Evolutionary conservation across 2,888 invertebrate species (phyloP), one percentile per base, ranked within the genome.

Genomic region (Coenonympha arcania): DNA sequence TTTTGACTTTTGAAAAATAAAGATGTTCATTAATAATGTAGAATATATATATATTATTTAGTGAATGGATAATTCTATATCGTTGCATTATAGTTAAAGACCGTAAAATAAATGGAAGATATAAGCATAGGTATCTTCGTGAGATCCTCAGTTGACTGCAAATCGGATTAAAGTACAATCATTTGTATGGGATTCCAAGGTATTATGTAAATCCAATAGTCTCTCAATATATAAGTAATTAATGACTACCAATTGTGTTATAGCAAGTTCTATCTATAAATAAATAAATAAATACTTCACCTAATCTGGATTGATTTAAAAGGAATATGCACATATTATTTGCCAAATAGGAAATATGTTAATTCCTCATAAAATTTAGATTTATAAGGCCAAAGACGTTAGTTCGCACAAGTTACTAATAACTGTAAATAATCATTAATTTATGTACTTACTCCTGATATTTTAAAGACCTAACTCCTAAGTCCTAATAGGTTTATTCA

Each of bases 51-150:
- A n/a, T n/a, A n/a, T n/a, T n/a, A n/a, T n/a, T n/a, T n/a, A n/a
- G n/a, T n/a, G n/a, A n/a, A n/a, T n/a, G n/a, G n/a, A n/a, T n/a
- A n/a, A n/a, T n/a, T n/a, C n/a, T n/a, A n/a, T n/a, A n/a, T n/a
- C n/a, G n/a, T n/a, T n/a, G n/a, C n/a, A n/a, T n/a, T n/a, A n/a
- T n/a, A n/a, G n/a, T 24, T 9, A 45, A 44, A 30, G 22, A 45
- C 39, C 45, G 46, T 46, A 46, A 37, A 37, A 45, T 26, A 41
- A 20, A 42, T 53, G 36, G 6, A 24, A 46, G 36, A 26, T 36
- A 26, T 36, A 37, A 22, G 34, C n/a, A n/a, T 26, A 19, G 45
- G 28, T 31, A 41, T 26, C 33, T 30, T 48, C 41, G 34, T 40
- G 34, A 40, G 31, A 22, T 13, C 37, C 33, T 30, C 30, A 15